Base-by-base conservation (phyloP, 2,113 vertebrate species). In the Brachypteracias leptosomus region DNA sequence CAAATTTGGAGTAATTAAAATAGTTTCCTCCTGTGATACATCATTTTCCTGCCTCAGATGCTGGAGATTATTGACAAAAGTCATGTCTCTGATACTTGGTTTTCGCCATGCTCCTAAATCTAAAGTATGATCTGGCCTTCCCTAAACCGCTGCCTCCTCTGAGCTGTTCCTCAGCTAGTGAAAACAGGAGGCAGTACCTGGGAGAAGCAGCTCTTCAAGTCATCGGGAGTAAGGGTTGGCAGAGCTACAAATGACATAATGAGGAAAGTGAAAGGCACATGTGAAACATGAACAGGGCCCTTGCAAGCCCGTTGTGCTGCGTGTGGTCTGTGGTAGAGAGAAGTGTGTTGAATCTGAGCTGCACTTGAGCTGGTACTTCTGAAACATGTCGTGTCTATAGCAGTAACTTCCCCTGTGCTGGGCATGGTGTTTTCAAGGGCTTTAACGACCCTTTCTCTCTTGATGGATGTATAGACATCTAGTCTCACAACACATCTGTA, bases 341-440 rank as follows among this genome's bases (percentile, higher is more conserved):
- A 1, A 9, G 59, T 35, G 46, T 6, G 13, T 11, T 16, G 49
- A 51, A 57, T 22, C 35, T 3, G 52, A 36, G 47, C 55, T 70
- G 44, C 7, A 5, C 31, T 70, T 29, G 55, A 38, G 65, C 83
- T 65, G 35, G 17, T 57, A 10, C 82, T 66, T 66, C 44, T 40
- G 55, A 36, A 74, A 55, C 24, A 26, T 0, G 0, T 17, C 3
- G 11, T 13, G 25, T 35, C 67, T 18, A 0, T 2, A 42, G 11
- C 49, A 42, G 29, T 20, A 25, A 42, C 29, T 55, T 6, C 13
- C 19, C 46, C 46, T 26, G 16, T 25, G 5, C 33, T 4, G 44
- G 47, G 25, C 6, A 16, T 4, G 40, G 35, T 1, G 2, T 51
- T 47, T 58, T 20, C 19, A 66, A 42, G 11, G 7, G 22, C 35